A percentile compares a stretch with the other conserved stretches of the same genome.
Conservation (phyloP, 2,888 invertebrate species). For the Frankliniella fusca region DNA sequence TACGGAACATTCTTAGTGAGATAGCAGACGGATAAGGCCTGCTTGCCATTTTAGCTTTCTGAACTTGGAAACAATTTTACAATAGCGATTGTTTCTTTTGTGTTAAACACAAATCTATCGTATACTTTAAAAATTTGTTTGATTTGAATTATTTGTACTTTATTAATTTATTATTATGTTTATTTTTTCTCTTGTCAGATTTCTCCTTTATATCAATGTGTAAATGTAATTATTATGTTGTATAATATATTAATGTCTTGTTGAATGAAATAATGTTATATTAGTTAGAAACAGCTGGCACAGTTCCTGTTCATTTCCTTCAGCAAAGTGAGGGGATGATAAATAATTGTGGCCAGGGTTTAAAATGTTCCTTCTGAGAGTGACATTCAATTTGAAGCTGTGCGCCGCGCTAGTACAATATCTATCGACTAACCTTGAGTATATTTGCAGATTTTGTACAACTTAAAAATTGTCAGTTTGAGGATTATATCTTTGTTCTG, state of each 20-base stretch:
- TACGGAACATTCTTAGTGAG: constrained; percentile 6
- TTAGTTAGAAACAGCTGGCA: constrained; percentile 17
- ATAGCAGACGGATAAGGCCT: background rate
- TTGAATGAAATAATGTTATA: constrained; percentile 1
- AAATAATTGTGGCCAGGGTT: background rate
- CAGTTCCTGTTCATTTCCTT: constrained; percentile 8
- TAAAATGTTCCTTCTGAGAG: constrained; percentile 22
- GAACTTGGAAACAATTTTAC: constrained; percentile 26
- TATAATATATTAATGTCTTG: constrained; percentile 18
- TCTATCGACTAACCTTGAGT: background rate
- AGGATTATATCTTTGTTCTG: background rate
- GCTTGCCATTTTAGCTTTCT: constrained; percentile 26
- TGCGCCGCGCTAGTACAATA: background rate
- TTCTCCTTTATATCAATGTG: constrained; percentile 6
- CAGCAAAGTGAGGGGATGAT: background rate
- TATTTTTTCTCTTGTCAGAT: constrained; percentile 18
- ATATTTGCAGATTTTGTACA: background rate
- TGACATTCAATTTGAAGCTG: background rate
- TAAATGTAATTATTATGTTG: background rate
- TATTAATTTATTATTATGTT: constrained; percentile 27
- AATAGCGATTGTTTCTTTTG: constrained; percentile 15
- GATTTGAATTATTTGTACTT: constrained; percentile 25
- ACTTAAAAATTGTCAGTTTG: background rate
- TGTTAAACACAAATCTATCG: constrained; percentile 20
- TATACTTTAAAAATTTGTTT: constrained; percentile 15